Conservation (phyloP, 2,113 vertebrate genomes). For the Peromyscus californicus region DNA sequence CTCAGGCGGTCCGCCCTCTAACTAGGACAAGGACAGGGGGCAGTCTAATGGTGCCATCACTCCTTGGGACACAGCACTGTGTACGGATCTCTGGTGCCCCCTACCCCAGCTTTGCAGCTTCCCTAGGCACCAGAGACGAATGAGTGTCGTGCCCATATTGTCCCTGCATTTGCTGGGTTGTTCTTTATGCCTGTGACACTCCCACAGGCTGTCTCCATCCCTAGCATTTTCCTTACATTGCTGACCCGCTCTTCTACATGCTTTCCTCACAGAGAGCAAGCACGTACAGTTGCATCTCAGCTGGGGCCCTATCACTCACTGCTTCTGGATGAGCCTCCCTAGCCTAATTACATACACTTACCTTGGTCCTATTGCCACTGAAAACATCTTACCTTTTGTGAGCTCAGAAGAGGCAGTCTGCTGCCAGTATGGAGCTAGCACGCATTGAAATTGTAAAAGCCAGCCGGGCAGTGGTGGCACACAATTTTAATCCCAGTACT, state of each 20-base stretch:
- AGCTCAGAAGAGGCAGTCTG: not conserved
- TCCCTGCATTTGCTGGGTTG: not conserved
- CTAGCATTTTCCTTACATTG: not conserved
- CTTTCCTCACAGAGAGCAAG: accelerated
- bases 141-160: accelerated
- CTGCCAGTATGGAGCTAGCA: not conserved
- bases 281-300: not conserved
- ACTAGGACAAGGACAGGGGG: not conserved
- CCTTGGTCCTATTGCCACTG: not conserved
- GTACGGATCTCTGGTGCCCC: not conserved
- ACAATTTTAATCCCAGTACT: not conserved
- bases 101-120: not conserved
- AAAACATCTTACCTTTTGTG: not conserved
- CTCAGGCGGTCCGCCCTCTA: not conserved
- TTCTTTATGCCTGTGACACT: not conserved
- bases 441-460: not conserved
- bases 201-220: not conserved
- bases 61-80: not conserved
- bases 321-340: not conserved
- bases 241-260: accelerated
- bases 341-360: not conserved
- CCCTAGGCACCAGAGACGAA: not conserved
- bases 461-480: not conserved
- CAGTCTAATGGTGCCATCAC: not conserved
- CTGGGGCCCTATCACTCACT: not conserved